Conservation (phyloP, 2,888 invertebrate genomes). For the Cotesia congregata region DNA sequence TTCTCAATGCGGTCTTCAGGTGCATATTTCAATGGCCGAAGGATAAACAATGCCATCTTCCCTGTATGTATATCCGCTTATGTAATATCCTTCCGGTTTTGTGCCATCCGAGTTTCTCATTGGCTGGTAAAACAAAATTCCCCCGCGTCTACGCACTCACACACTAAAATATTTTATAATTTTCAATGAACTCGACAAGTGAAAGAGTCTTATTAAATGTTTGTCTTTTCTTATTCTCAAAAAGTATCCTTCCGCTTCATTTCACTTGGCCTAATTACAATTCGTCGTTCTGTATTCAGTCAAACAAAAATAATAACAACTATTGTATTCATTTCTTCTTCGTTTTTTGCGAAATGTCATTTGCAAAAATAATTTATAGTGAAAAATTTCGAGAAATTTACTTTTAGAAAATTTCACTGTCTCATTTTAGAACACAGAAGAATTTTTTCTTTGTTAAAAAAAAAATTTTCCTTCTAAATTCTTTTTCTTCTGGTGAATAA, state of each 20-base stretch:
- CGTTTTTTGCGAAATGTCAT: too few species aligned
- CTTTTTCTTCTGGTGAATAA: too few species aligned
- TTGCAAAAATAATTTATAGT: too few species aligned
- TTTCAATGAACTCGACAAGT: background rate
- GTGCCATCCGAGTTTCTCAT: background rate
- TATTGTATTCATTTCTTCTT: too few species aligned
- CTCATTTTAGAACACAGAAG: too few species aligned
- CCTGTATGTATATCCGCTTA: constrained; percentile 64
- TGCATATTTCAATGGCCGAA: constrained; percentile 59
- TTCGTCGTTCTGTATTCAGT: background rate
- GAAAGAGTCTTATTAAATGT: background rate
- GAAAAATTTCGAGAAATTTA: too few species aligned
- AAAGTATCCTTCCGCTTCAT: background rate
- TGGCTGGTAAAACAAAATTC: background rate
- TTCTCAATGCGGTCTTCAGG: constrained; percentile 55
- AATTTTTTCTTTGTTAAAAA: too few species aligned
- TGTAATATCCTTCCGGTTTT: constrained; percentile 67
- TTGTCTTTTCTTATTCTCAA: background rate
- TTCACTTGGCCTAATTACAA: background rate
- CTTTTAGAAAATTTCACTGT: too few species aligned
- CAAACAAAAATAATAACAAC: too few species aligned
- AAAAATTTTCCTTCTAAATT: too few species aligned
- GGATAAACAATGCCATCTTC: constrained; percentile 56
- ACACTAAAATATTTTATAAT: background rate
- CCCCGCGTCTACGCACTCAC: background rate